These are phyloP conservation scores for Ellobium chinense DNA, from an alignment of 2,888 invertebrate species.

Conservation along the genomic window DNA sequence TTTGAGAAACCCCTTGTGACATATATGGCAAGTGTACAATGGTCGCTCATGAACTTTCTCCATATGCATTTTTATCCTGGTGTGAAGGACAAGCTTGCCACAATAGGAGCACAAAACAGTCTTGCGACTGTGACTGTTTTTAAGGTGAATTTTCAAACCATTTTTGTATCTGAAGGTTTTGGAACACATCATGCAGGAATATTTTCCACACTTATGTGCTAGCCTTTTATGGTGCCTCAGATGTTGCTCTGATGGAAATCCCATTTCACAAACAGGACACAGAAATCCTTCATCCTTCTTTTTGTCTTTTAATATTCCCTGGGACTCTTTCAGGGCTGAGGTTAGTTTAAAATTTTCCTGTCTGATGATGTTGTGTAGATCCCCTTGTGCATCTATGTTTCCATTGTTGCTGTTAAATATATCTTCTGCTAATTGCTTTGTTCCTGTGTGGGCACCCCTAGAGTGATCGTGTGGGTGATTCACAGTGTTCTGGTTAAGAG, in stretches of 20 bases:
- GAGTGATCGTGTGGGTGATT: too few relatives aligned
- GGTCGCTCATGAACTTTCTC: slow-evolving; percentile 43
- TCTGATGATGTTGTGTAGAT: too few relatives aligned
- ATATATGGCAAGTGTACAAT: slow-evolving; percentile 38
- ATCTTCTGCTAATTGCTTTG: too few relatives aligned
- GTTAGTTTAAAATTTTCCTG: too few relatives aligned
- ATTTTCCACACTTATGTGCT: not conserved
- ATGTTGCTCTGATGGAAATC: not conserved
- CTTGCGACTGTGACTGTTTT: not conserved
- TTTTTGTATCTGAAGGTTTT: slow-evolving; percentile 18
- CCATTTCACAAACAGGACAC: not conserved
- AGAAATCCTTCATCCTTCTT: not conserved
- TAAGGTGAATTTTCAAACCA: slow-evolving; percentile 17
- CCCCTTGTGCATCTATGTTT: too few relatives aligned
- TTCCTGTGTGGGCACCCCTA: too few relatives aligned
- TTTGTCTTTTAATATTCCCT: not conserved
- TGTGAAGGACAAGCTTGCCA: slow-evolving; percentile 26
- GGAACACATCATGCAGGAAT: slow-evolving; percentile 3
- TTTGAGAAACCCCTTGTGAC: slow-evolving; percentile 45
- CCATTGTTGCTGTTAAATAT: too few relatives aligned
- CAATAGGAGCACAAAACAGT: slow-evolving; percentile 27
- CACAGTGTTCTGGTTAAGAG: too few relatives aligned
- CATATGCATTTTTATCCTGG: slow-evolving; percentile 39
- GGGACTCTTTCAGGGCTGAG: too few relatives aligned
- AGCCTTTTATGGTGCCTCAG: not conserved